Percentiles rank a stretch among this genome's conserved stretches.
Evolutionary conservation across 2,113 vertebrate genomes (phyloP).

Genomic region (Psilopsiagon aymara): DNA sequence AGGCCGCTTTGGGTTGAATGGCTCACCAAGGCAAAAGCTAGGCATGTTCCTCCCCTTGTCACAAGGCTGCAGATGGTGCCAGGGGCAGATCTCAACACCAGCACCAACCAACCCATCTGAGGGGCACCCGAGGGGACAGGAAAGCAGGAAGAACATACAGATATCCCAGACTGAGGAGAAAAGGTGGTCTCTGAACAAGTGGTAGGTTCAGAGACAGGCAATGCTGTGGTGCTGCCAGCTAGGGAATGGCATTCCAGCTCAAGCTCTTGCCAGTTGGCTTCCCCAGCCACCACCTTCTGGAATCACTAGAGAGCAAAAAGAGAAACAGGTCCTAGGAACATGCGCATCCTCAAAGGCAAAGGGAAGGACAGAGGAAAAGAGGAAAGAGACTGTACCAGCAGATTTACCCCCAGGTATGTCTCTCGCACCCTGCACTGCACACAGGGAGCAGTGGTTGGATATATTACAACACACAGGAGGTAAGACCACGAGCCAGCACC

Average conservation of each 20-base stretch:
- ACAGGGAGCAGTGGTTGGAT: background rate
- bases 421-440: background rate
- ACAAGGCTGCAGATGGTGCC: background rate
- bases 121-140: background rate
- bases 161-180: background rate
- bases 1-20: background rate
- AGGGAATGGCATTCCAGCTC: background rate
- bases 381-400: background rate
- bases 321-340: background rate
- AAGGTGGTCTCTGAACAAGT: background rate
- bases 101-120: background rate
- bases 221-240: background rate
- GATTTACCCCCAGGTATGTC: accelerated
- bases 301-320: accelerated
- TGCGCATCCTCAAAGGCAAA: background rate
- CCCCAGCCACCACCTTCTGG: accelerated
- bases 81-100: background rate
- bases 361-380: background rate
- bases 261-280: background rate
- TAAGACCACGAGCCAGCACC: background rate
- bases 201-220: background rate
- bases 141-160: background rate
- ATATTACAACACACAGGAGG: accelerated
- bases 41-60: background rate
- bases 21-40: background rate